phyloP scores from a whole-genome alignment of 1,140 invertebrate genomes.

The Caligus rogercresseyi region DNA sequence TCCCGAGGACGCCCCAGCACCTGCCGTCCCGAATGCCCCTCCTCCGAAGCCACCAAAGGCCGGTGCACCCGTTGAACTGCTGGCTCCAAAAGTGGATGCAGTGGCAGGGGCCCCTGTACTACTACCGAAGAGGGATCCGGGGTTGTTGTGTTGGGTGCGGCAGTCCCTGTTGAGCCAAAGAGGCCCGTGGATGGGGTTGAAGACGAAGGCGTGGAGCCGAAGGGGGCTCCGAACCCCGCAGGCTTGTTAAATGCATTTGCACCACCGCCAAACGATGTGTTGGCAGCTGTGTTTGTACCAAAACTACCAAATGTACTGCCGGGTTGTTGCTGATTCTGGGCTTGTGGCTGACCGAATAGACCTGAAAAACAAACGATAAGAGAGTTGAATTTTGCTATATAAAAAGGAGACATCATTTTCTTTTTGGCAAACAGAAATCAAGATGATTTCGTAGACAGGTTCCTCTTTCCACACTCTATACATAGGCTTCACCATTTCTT shows the following conservation, averaged over 20 bases:
- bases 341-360: not conserved
- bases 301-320: not conserved
- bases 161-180: conserved; percentile 16
- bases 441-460: too few species aligned
- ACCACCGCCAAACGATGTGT: not conserved
- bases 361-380: too few species aligned
- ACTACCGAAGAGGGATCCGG: conserved; percentile 15
- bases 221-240: conserved; percentile 3
- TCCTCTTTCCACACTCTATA: too few species aligned
- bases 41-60: conserved; percentile 11
- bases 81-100: not conserved
- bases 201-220: not conserved
- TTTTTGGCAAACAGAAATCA: too few species aligned
- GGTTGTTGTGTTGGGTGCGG: conserved; percentile 12
- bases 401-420: too few species aligned
- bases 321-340: not conserved
- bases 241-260: not conserved
- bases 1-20: conserved; percentile 36
- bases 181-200: not conserved
- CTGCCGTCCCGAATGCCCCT: conserved; percentile 1
- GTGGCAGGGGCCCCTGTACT: conserved; percentile 15
- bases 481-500: too few species aligned
- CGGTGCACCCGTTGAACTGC: not conserved
- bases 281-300: not conserved
- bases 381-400: too few species aligned